Percentiles rank a stretch among this genome's conserved stretches.
Evolutionary conservation across 2,113 vertebrate species (phyloP).

Genomic region (Macrotus californicus): DNA sequence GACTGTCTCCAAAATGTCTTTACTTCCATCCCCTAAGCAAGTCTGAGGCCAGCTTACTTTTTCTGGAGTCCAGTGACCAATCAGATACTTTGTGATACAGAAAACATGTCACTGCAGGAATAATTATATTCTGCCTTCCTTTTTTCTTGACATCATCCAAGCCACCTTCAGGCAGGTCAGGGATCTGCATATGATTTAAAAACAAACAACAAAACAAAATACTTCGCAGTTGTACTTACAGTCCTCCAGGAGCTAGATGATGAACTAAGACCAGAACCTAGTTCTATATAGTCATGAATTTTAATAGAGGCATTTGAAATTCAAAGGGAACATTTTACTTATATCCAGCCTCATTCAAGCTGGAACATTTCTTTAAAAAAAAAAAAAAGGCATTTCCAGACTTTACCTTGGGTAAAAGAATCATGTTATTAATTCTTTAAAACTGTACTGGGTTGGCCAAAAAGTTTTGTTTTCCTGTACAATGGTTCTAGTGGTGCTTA

Average conservation of each 20-base stretch:
- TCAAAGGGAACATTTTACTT: not conserved
- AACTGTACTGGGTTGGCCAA: not conserved
- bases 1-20: not conserved
- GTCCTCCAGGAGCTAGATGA: not conserved
- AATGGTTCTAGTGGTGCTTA: too few species aligned
- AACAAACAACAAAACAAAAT: not conserved
- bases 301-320: conserved; percentile 26
- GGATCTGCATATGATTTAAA: not conserved
- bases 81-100: not conserved
- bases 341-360: not conserved
- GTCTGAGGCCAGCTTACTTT: not conserved
- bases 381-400: not conserved
- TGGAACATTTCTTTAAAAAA: conserved; percentile 27
- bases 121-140: not conserved
- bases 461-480: too few species aligned
- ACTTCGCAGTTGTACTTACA: not conserved
- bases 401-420: not conserved
- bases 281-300: not conserved
- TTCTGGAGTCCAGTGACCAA: not conserved
- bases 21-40: not conserved
- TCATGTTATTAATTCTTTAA: not conserved
- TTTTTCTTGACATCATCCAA: not conserved
- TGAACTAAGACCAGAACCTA: not conserved
- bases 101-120: not conserved
- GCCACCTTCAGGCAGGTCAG: not conserved